Conservation (phyloP, 2,113 vertebrate species). For the Phrynocephalus versicolor region DNA sequence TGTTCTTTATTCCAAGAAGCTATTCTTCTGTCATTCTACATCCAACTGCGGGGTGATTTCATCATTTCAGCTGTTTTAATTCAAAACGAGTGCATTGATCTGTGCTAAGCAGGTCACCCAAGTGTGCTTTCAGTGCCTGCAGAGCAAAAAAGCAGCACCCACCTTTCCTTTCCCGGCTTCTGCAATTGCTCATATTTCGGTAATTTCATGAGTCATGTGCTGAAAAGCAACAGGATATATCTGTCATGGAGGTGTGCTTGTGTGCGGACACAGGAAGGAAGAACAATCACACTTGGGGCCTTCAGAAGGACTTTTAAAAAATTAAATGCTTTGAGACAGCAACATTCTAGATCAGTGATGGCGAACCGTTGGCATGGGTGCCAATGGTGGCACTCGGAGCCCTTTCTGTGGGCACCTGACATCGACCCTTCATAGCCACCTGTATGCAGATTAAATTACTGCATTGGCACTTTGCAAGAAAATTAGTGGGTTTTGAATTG, state of each 20-base stretch:
- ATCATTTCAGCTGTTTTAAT: constrained; percentile 16
- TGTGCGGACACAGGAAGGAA: not conserved
- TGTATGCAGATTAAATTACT: no score
- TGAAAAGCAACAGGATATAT: constrained; percentile 21
- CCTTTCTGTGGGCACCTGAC: no score
- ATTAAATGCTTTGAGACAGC: not conserved
- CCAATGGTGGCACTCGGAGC: no score
- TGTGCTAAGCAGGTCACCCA: constrained; percentile 11
- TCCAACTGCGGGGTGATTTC: not conserved
- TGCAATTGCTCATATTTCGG: constrained; percentile 42
- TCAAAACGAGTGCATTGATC: constrained; percentile 19
- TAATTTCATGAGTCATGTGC: constrained; percentile 25
- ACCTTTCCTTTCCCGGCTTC: not conserved
- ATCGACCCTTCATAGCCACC: no score
- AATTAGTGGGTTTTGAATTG: no score
- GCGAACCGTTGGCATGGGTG: no score
- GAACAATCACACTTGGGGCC: not conserved
- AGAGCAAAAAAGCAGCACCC: not conserved
- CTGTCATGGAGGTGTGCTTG: constrained; percentile 1
- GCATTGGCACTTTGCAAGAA: no score
- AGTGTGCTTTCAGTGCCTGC: not conserved
- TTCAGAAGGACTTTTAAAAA: not conserved
- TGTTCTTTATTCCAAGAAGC: constrained; percentile 41
- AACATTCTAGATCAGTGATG: not conserved
- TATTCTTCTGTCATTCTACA: constrained; percentile 14